phyloP scores from a whole-genome alignment of 2,113 vertebrate species.

The Poicephalus gulielmi region DNA sequence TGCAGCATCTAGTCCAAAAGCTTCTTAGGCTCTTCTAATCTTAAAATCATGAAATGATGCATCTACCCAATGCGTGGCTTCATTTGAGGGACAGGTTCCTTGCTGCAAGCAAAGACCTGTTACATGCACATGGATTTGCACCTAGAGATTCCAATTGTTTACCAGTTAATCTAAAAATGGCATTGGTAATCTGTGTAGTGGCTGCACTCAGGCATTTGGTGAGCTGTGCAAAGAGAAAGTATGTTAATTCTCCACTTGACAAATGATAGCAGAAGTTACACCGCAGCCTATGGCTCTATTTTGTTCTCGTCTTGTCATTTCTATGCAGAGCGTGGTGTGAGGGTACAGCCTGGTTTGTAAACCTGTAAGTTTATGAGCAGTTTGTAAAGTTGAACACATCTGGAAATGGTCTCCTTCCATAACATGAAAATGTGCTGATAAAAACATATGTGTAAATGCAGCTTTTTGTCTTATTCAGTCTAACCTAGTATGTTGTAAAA shows the following conservation, averaged over 20 bases:
- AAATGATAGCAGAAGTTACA: neutral
- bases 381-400: neutral
- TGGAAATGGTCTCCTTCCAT: neutral
- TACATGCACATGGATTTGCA: neutral
- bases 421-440: neutral
- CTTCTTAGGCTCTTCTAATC: constrained; percentile 60
- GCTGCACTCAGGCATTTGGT: neutral
- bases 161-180: neutral
- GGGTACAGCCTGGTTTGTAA: neutral
- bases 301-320: neutral
- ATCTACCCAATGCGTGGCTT: neutral
- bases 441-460: neutral
- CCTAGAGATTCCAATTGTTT: neutral
- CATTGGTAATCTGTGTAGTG: neutral
- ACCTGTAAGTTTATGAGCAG: neutral
- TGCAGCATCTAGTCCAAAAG: constrained; percentile 39
- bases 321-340: neutral
- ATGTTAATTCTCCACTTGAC: neutral
- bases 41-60: constrained; percentile 27
- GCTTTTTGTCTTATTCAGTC: neutral
- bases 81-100: neutral
- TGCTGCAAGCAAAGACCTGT: neutral
- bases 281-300: neutral
- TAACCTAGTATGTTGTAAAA: neutral
- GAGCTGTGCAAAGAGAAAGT: neutral